phyloP scores from a whole-genome alignment of 2,113 vertebrate species.

The Thalassarche chlororhynchos region DNA sequence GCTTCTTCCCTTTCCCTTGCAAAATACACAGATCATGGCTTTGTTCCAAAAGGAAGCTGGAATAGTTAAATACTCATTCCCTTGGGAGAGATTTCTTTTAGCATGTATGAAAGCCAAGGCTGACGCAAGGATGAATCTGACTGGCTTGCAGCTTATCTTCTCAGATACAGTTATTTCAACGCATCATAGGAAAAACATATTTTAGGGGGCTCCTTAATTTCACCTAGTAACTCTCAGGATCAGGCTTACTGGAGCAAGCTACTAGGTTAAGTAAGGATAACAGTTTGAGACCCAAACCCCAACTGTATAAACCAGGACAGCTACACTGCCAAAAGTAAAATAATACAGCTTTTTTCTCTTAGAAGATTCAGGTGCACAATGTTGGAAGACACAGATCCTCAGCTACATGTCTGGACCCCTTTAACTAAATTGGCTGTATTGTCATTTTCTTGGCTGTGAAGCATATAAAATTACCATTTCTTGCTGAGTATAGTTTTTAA shows the following conservation, averaged over 20 bases:
- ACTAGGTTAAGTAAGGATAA: not conserved
- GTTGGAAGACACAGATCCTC: not conserved
- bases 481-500: not conserved
- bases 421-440: not conserved
- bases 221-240: not conserved
- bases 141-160: not conserved
- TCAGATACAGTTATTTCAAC: not conserved
- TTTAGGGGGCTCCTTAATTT: not conserved
- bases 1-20: not conserved
- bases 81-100: not conserved
- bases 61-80: not conserved
- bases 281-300: not conserved
- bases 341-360: not conserved
- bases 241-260: not conserved
- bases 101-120: not conserved
- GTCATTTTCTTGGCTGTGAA: not conserved
- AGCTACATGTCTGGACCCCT: not conserved
- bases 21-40: not conserved
- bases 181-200: not conserved
- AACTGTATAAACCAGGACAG: not conserved
- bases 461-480: not conserved
- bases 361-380: not conserved
- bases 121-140: not conserved
- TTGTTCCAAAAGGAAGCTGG: slow-evolving; percentile 40
- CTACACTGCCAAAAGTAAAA: not conserved